Conservation (phyloP, 2,797 vertebrate species). For the Sebastes steindachneri region DNA sequence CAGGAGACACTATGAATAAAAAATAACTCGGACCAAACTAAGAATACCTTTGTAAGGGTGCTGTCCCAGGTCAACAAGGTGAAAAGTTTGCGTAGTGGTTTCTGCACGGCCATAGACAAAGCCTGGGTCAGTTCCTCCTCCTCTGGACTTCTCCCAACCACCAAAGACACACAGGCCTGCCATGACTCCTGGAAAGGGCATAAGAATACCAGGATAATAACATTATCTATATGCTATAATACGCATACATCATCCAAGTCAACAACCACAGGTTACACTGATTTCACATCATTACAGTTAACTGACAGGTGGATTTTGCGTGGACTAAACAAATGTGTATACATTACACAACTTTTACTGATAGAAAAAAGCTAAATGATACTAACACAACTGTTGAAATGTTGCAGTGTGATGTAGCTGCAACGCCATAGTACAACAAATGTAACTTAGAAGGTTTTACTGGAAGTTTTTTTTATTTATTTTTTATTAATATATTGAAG, state of each 20-base stretch:
- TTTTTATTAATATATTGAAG: too few species aligned
- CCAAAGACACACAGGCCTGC: conserved; percentile 83
- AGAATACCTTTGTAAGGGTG: conserved; percentile 83
- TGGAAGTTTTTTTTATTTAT: too few species aligned
- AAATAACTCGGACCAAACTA: not conserved
- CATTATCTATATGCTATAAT: not conserved
- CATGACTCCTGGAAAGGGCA: conserved; percentile 83
- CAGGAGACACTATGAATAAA: not conserved
- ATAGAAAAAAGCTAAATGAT: not conserved
- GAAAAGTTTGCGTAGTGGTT: conserved; percentile 88
- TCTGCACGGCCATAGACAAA: conserved; percentile 80
- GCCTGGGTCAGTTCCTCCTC: conserved; percentile 83
- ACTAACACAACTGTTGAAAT: not conserved
- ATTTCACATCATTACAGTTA: not conserved
- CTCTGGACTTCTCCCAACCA: conserved; percentile 80
- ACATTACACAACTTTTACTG: not conserved
- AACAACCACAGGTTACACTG: not conserved
- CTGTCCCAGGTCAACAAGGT: conserved; percentile 79
- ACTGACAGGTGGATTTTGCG: not conserved
- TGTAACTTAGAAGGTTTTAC: too few species aligned
- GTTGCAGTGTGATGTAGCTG: not conserved
- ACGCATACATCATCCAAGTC: not conserved
- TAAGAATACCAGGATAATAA: not conserved
- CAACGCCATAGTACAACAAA: too few species aligned
- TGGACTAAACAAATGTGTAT: not conserved